Evolutionary conservation across 1,140 invertebrate genomes (phyloP).

Genomic region (Panulirus ornatus): DNA sequence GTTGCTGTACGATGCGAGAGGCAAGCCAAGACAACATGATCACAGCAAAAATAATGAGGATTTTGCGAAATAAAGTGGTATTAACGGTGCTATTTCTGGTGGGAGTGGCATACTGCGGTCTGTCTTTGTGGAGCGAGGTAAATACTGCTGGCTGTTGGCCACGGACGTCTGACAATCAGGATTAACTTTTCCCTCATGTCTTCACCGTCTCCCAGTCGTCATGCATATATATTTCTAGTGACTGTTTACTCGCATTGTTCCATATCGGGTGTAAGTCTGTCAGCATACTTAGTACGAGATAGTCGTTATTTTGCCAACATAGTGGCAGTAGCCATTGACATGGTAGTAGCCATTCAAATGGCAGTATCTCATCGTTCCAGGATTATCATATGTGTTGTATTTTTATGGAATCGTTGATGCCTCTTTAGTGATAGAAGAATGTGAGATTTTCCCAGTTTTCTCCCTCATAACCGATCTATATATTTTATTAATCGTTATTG

Average conservation of each 20-base stretch:
- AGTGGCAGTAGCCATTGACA: too few species aligned
- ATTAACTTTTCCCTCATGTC: neutral
- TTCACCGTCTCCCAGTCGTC: neutral
- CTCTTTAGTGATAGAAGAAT: too few species aligned
- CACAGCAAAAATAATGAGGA: conserved; percentile 64
- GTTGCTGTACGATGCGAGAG: conserved; percentile 24
- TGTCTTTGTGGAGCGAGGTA: conserved; percentile 54
- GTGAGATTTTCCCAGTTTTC: too few species aligned
- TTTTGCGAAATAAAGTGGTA: conserved; percentile 59
- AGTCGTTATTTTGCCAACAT: neutral
- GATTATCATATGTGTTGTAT: too few species aligned
- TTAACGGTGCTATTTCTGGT: conserved; percentile 45
- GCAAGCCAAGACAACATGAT: conserved; percentile 43
- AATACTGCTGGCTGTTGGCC: neutral
- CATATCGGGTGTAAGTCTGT: neutral
- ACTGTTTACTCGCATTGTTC: neutral
- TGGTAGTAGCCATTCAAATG: too few species aligned
- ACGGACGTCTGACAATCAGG: neutral
- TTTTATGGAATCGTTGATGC: too few species aligned
- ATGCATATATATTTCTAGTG: neutral
- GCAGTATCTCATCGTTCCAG: too few species aligned
- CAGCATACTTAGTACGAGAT: neutral
- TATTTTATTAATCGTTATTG: too few species aligned
- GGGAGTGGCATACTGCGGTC: conserved; percentile 47
- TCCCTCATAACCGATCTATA: too few species aligned